A percentile compares a stretch with the other conserved stretches of the same genome.
These are phyloP conservation scores for Lytechinus pictus DNA, from an alignment of 35 echinoderm and acorn worm genomes.

Conservation along the genomic window DNA sequence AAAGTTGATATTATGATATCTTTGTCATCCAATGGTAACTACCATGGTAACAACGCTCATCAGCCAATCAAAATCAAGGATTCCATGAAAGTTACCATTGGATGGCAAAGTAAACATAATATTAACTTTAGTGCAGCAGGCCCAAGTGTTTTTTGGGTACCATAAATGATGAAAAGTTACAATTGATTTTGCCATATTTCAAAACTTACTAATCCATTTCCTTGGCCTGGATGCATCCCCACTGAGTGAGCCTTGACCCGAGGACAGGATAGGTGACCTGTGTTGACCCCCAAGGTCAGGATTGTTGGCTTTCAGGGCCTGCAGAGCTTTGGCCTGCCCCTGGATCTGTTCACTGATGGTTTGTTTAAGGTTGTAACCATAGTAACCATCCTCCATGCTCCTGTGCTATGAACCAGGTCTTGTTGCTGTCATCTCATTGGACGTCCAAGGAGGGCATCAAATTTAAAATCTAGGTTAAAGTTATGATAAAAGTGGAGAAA, in stretches of 20 bases:
- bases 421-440: neutral
- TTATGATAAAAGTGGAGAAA: too few species aligned
- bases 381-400: conserved; percentile 28
- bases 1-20: too few species aligned
- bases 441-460: too few species aligned
- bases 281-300: conserved; percentile 22
- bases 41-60: too few species aligned
- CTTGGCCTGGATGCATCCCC: neutral
- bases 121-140: too few species aligned
- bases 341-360: conserved; percentile 25
- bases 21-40: too few species aligned
- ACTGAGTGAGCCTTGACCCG: neutral
- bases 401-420: neutral
- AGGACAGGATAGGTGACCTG: neutral
- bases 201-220: conserved; percentile 34
- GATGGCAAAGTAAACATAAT: too few species aligned
- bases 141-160: too few species aligned
- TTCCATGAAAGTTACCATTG: too few species aligned
- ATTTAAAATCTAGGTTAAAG: too few species aligned
- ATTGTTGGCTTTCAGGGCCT: conserved; percentile 34
- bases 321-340: neutral
- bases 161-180: too few species aligned
- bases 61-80: too few species aligned
- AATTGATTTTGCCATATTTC: neutral
- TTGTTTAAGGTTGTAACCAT: neutral